These are phyloP conservation scores for Harpegnathos saltator DNA, from an alignment of 1,140 invertebrate species.

Conservation along the genomic window DNA sequence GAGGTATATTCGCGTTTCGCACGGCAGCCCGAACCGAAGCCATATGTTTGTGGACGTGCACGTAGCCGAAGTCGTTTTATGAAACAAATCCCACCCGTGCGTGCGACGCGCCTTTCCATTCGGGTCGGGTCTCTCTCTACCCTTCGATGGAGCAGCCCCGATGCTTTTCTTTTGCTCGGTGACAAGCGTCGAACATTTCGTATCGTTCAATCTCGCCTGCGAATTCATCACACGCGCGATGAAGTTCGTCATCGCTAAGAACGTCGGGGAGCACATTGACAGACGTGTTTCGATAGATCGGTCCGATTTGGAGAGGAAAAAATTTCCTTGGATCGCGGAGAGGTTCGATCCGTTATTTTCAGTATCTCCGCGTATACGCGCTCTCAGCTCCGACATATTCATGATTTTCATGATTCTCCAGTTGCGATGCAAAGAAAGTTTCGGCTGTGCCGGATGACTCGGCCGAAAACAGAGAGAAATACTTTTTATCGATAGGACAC, in stretches of 20 bases:
- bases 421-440: not conserved
- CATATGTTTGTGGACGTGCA: slow-evolving; percentile 13
- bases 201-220: not conserved
- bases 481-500: slow-evolving; percentile 36
- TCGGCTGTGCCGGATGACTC: slow-evolving; percentile 15
- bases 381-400: slow-evolving; percentile 4
- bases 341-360: slow-evolving; percentile 1
- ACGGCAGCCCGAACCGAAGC: slow-evolving; percentile 11
- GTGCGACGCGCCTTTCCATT: not conserved
- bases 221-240: not conserved
- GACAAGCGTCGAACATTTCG: not conserved
- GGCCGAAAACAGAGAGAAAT: slow-evolving; percentile 26
- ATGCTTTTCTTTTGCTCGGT: not conserved
- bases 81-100: slow-evolving; percentile 6
- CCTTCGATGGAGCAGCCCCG: not conserved
- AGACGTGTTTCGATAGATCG: not conserved
- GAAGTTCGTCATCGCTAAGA: not conserved
- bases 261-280: too few relatives aligned
- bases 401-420: not conserved
- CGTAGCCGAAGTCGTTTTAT: not conserved
- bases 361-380: not conserved
- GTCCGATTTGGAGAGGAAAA: not conserved
- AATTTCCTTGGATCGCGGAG: not conserved
- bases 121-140: too few relatives aligned
- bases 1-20: slow-evolving; percentile 50